phyloP scores from a whole-genome alignment of 2,888 invertebrate genomes.

The Pollenia angustigena region DNA sequence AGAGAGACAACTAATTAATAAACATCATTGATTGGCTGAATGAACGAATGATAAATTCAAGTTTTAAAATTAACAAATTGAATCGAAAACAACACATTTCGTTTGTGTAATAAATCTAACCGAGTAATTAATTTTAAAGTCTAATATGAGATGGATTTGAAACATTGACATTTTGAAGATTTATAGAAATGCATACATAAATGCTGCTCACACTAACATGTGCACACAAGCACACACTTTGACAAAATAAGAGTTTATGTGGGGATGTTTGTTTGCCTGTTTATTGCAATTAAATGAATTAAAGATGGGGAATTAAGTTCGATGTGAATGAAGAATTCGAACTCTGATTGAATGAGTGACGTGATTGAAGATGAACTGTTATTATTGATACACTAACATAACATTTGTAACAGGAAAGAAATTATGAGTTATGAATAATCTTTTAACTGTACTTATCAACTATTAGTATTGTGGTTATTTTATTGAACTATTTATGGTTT shows the following conservation, averaged over 20 bases:
- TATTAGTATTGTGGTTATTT: no score
- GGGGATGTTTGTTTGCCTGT: no score
- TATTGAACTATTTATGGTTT: no score
- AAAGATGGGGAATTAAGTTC: background rate
- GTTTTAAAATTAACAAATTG: conserved; percentile 29
- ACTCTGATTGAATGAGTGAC: background rate
- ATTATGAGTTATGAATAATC: no score
- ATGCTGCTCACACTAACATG: background rate
- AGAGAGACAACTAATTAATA: conserved; percentile 18
- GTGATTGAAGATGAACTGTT: background rate
- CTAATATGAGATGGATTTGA: conserved; percentile 23
- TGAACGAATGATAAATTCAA: conserved; percentile 15
- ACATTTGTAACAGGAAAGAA: no score
- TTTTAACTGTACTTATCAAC: no score
- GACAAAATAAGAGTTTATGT: no score
- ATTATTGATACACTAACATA: background rate
- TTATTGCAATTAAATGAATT: conserved; percentile 12
- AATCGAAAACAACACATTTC: conserved; percentile 28
- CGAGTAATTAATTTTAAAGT: conserved; percentile 24
- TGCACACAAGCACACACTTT: background rate
- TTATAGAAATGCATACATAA: conserved; percentile 3
- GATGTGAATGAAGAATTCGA: background rate
- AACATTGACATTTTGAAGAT: conserved; percentile 32
- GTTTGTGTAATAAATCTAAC: conserved; percentile 30
- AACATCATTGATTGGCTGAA: conserved; percentile 8